phyloP scores from a whole-genome alignment of 2,797 vertebrate species.

The Coregonus ussuriensis region DNA sequence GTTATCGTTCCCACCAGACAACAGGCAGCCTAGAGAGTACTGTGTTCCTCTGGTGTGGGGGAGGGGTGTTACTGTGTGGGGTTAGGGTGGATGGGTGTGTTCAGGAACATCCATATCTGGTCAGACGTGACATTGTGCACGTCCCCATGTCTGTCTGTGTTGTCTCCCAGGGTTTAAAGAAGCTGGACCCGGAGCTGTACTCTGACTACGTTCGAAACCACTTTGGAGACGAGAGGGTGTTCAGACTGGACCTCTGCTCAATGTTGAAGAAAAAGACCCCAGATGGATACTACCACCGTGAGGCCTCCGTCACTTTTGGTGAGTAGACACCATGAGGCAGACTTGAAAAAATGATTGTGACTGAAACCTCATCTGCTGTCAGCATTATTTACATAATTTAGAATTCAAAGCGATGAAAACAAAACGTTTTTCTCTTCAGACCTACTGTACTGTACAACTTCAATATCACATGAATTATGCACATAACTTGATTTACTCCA shows the following conservation, averaged over 20 bases:
- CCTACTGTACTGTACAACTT: background rate
- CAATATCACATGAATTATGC: background rate
- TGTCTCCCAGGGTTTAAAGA: conserved; percentile 85
- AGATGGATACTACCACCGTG: conserved; percentile 82
- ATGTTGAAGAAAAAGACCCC: conserved; percentile 92
- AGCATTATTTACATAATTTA: background rate
- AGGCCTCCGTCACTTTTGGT: conserved; percentile 81
- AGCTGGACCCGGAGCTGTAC: conserved; percentile 84
- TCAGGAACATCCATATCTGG: background rate
- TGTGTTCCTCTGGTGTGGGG: background rate
- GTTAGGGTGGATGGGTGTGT: conserved; percentile 2
- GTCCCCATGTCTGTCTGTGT: background rate
- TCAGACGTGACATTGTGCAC: background rate
- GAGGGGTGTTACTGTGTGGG: background rate
- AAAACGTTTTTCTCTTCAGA: background rate
- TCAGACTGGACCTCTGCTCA: conserved; percentile 90
- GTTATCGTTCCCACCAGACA: too few species aligned
- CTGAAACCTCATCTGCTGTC: background rate
- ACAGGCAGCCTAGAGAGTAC: too few species aligned
- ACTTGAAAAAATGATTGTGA: background rate
- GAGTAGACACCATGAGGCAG: conserved; percentile 53
- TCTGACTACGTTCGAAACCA: conserved; percentile 75
- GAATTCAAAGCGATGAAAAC: too few species aligned
- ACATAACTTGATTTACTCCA: background rate
- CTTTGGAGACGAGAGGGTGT: conserved; percentile 88